Evolutionary conservation across 2,888 invertebrate species (phyloP).

Genomic region (Mesorhabditis belari): DNA sequence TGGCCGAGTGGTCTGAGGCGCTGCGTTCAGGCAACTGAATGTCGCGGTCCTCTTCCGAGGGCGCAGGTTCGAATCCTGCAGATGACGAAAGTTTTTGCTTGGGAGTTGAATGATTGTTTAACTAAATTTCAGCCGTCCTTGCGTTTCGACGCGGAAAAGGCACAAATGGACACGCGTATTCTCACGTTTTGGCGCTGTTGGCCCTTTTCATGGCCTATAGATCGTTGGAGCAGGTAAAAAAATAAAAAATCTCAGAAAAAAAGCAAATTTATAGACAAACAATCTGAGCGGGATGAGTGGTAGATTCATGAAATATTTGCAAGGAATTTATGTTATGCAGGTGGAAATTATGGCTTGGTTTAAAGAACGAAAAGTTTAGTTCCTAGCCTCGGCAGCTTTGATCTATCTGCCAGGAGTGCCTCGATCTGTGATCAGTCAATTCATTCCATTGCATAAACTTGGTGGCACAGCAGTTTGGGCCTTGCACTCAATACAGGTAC

Average conservation of each 20-base stretch:
- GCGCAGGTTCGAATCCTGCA: too few species aligned
- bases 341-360: neutral
- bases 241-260: neutral
- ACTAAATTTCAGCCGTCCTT: neutral
- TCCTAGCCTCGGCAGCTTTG: neutral
- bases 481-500: neutral
- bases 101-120: neutral
- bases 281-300: neutral
- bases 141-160: neutral
- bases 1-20: too few species aligned
- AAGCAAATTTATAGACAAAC: neutral
- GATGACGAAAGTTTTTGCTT: neutral
- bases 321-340: neutral
- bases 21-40: neutral
- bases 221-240: neutral
- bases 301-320: neutral
- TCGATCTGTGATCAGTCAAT: neutral
- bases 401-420: neutral
- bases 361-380: neutral
- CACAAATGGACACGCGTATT: neutral
- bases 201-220: neutral
- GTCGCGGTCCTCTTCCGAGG: neutral
- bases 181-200: neutral
- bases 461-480: neutral
- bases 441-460: neutral